A percentile compares a stretch with the other conserved stretches of the same genome.
Conservation (phyloP, 2,797 vertebrate species). For the Tokudaia muenninki region DNA sequence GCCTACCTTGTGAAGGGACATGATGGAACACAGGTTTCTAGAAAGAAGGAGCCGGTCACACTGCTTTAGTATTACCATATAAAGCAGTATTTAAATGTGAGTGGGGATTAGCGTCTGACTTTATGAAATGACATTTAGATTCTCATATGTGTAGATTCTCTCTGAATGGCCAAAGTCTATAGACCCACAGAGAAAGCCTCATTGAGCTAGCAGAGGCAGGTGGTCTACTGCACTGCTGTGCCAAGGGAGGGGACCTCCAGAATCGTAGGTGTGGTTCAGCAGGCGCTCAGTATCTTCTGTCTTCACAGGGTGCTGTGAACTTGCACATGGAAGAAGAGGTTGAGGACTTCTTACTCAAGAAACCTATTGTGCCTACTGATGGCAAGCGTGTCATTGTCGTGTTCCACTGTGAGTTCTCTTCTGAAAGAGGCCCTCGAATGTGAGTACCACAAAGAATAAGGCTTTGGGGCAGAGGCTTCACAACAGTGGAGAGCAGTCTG, state of each 20-base stretch:
- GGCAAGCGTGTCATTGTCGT: conserved; percentile 93
- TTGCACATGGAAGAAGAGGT: conserved; percentile 97
- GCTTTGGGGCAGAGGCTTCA: rapidly evolving
- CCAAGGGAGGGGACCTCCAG: background rate
- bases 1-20: background rate
- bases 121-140: background rate
- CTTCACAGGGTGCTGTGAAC: conserved; percentile 94
- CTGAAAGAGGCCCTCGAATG: conserved; percentile 96
- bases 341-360: conserved; percentile 91
- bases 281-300: background rate
- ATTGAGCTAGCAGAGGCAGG: background rate
- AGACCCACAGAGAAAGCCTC: background rate
- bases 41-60: background rate
- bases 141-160: background rate
- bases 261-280: background rate
- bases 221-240: background rate
- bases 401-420: conserved; percentile 99
- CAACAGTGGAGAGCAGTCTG: background rate
- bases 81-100: background rate
- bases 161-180: rapidly evolving
- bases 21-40: background rate
- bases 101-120: background rate
- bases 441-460: conserved; percentile 78
- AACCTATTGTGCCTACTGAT: conserved; percentile 89
- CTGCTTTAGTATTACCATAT: background rate